A percentile compares a stretch with the other conserved stretches of the same genome.
Conservation (phyloP, 2,113 vertebrate species). For the Rhinopithecus roxellana region DNA sequence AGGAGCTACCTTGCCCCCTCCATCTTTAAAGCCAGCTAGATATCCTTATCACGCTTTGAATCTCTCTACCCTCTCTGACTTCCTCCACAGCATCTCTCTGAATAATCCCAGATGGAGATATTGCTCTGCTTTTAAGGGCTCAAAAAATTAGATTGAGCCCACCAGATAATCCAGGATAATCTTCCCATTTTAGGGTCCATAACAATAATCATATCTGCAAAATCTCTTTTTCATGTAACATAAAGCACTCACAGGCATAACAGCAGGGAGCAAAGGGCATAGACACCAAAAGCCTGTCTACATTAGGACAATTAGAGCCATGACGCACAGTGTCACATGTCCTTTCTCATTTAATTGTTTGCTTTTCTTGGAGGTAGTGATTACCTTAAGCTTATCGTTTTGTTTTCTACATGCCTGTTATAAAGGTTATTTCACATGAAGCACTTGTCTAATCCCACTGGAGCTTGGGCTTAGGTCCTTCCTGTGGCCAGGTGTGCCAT, state of each 20-base stretch:
- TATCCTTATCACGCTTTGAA: not conserved
- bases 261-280: not conserved
- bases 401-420: not conserved
- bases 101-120: not conserved
- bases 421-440: not conserved
- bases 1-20: not conserved
- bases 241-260: not conserved
- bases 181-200: not conserved
- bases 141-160: not conserved
- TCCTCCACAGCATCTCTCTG: not conserved
- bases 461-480: too few relatives aligned
- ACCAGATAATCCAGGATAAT: not conserved
- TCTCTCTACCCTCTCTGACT: not conserved
- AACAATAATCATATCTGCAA: not conserved
- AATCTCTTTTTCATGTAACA: not conserved
- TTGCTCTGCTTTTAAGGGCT: constrained; percentile 30
- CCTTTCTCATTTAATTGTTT: not conserved
- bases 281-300: not conserved
- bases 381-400: too few relatives aligned
- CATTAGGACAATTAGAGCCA: not conserved
- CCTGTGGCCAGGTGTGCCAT: not conserved
- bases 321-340: not conserved
- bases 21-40: not conserved
- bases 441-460: not conserved
- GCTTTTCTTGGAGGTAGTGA: not conserved